Conservation (phyloP, 2,888 invertebrate genomes). For the Acronicta psi region DNA sequence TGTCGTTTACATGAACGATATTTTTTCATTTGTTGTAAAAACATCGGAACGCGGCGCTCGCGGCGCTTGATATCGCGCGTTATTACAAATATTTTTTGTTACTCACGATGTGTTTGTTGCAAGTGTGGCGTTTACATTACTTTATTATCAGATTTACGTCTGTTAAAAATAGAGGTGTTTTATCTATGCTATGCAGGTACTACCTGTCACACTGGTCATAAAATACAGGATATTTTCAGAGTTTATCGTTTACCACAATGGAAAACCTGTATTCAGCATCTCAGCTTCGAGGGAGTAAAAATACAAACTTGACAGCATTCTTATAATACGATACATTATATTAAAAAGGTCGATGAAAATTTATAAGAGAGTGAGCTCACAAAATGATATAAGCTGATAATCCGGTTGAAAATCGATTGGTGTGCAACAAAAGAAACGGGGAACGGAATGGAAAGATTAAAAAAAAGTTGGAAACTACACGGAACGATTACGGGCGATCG, state of each 20-base stretch:
- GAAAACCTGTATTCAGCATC: conserved; percentile 34
- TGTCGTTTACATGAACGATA: conserved; percentile 80
- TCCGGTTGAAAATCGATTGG: conserved; percentile 61
- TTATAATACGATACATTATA: conserved; percentile 40
- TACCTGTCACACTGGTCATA: conserved; percentile 33
- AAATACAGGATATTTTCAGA: conserved; percentile 33
- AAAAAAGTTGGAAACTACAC: conserved; percentile 65
- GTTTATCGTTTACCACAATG: conserved; percentile 27
- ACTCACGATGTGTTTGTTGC: conserved; percentile 59
- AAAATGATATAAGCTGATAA: conserved; percentile 62
- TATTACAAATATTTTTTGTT: conserved; percentile 73
- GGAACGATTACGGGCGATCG: conserved; percentile 67
- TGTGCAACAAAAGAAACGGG: conserved; percentile 63
- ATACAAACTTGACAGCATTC: conserved; percentile 31
- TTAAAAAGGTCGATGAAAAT: conserved; percentile 53
- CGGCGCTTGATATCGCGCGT: conserved; percentile 72
- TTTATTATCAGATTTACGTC: conserved; percentile 69
- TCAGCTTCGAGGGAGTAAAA: conserved; percentile 25
- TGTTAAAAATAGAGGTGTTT: conserved; percentile 51
- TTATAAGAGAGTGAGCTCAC: conserved; percentile 54
- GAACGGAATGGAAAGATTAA: conserved; percentile 64
- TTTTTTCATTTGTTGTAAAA: conserved; percentile 80
- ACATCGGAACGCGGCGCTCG: conserved; percentile 69
- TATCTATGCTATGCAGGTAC: conserved; percentile 38
- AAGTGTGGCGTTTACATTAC: conserved; percentile 63